Conservation (phyloP, 2,888 invertebrate species). For the Lepidochrysops patricia region DNA sequence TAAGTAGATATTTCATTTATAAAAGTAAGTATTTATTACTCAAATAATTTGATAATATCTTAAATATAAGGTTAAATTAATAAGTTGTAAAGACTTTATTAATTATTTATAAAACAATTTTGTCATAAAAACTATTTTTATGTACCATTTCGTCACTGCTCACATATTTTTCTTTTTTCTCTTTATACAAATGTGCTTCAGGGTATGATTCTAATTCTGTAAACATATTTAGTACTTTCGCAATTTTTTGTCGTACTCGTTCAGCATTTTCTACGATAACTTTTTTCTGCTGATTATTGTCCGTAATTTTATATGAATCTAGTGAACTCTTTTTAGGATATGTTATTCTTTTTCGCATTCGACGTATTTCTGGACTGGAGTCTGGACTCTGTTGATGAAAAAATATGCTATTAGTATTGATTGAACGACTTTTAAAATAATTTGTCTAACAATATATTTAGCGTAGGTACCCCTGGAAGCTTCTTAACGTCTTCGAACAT, state of each 20-base stretch:
- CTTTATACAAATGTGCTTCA: not conserved
- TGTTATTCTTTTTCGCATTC: not conserved
- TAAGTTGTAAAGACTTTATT: not conserved
- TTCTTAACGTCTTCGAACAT: not conserved
- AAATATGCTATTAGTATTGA: too few relatives aligned
- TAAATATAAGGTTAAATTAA: not conserved
- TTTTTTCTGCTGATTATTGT: not conserved
- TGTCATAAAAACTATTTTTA: too few relatives aligned
- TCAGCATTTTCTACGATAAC: not conserved
- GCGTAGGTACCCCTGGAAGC: not conserved
- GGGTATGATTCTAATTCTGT: conserved; percentile 5
- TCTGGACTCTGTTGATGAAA: not conserved
- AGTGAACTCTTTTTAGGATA: not conserved
- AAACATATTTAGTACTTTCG: not conserved
- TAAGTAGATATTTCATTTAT: too few relatives aligned
- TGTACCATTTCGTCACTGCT: not conserved
- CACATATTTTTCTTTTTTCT: not conserved
- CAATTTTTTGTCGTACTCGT: not conserved
- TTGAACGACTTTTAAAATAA: not conserved
- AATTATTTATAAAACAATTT: too few relatives aligned
- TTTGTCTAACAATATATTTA: not conserved
- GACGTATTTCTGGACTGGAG: conserved; percentile 2
- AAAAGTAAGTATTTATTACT: too few relatives aligned
- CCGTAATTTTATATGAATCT: not conserved
- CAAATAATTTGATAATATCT: too few relatives aligned